Percentiles rank a stretch among this genome's conserved stretches.
These are phyloP conservation scores for Anadara kagoshimensis DNA, from an alignment of 1,140 invertebrate genomes.

Conservation along the genomic window DNA sequence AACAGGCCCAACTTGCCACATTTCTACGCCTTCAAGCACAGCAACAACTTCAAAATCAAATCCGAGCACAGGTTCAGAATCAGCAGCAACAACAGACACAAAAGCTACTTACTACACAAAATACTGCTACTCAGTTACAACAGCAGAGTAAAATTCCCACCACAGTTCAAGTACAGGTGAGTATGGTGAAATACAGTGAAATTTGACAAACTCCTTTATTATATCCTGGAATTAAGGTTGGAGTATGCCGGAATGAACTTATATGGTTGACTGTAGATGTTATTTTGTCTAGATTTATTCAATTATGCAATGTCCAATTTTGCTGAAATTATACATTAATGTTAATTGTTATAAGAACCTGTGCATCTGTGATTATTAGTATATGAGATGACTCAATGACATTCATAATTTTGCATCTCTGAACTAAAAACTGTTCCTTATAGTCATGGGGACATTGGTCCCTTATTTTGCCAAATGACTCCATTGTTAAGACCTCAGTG, in stretches of 20 bases:
- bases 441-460: too few relatives aligned
- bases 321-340: too few relatives aligned
- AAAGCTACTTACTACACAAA: constrained; percentile 20
- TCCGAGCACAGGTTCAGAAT: constrained; percentile 42
- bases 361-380: too few relatives aligned
- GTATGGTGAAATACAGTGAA: not conserved
- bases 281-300: too few relatives aligned
- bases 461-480: too few relatives aligned
- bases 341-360: too few relatives aligned
- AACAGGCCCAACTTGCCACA: constrained; percentile 56
- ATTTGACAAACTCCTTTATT: not conserved
- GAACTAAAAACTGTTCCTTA: too few relatives aligned
- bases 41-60: constrained; percentile 41
- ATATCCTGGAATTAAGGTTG: not conserved
- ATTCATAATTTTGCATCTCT: too few relatives aligned
- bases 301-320: too few relatives aligned
- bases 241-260: too few relatives aligned
- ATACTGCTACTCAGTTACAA: constrained; percentile 20
- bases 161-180: constrained; percentile 30
- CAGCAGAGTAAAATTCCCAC: constrained; percentile 31
- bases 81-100: constrained; percentile 42
- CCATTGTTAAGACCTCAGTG: too few relatives aligned
- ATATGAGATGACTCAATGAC: too few relatives aligned
- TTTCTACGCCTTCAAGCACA: constrained; percentile 52
- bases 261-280: constrained; percentile 2